A percentile compares a stretch with the other conserved stretches of the same genome.
Evolutionary conservation across 1,140 invertebrate species (phyloP).

Genomic region (Leptinotarsa undecemlineata): DNA sequence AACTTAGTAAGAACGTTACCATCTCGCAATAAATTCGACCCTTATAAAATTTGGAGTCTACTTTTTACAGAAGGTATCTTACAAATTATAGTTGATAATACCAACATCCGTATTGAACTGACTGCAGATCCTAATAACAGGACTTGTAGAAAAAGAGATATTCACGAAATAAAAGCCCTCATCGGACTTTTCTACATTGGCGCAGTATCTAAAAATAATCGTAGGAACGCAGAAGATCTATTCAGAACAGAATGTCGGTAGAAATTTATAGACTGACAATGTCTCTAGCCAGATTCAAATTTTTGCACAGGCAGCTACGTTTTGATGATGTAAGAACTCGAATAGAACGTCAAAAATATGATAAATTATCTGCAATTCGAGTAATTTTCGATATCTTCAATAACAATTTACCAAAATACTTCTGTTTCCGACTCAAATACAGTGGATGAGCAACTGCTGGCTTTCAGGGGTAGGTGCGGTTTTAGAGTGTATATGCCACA

Average conservation of each 20-base stretch:
- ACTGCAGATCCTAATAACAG: too few relatives aligned
- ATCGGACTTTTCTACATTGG: too few relatives aligned
- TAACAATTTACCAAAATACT: background rate
- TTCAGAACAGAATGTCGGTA: background rate
- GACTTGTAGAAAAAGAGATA: too few relatives aligned
- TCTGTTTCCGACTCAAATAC: background rate
- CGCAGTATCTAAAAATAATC: background rate
- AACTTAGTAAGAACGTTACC: background rate
- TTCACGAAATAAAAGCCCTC: too few relatives aligned
- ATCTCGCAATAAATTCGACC: background rate
- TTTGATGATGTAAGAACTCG: background rate
- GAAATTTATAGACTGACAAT: constrained; percentile 1
- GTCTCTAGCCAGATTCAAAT: background rate
- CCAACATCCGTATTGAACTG: too few relatives aligned
- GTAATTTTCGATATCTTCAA: background rate
- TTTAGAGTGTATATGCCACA: background rate
- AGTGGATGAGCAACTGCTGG: background rate
- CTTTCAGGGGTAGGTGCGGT: background rate
- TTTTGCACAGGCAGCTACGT: background rate
- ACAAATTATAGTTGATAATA: too few relatives aligned
- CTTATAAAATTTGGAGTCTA: too few relatives aligned
- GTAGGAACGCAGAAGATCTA: background rate
- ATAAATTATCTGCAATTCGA: background rate
- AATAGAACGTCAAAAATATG: background rate
- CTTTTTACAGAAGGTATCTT: too few relatives aligned